Percentiles rank a stretch among this genome's conserved stretches.
These are phyloP conservation scores for Rhea pennata DNA, from an alignment of 2,113 vertebrate genomes.

Conservation along the genomic window DNA sequence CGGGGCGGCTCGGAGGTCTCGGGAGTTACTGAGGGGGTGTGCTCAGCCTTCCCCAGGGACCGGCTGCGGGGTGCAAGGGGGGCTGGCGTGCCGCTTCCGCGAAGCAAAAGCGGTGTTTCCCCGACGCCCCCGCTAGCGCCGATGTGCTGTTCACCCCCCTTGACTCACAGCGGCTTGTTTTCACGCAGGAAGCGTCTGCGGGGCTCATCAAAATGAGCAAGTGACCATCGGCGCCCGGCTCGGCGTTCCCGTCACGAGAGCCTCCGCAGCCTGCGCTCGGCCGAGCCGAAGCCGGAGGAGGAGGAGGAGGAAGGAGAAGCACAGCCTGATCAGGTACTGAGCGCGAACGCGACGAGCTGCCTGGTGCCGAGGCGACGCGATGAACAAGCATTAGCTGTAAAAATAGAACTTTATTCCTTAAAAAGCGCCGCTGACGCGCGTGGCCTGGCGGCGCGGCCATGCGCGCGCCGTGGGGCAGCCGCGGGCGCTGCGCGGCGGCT, in stretches of 20 bases:
- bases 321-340: constrained; percentile 65
- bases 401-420: neutral
- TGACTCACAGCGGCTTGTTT: constrained; percentile 42
- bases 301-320: constrained; percentile 7
- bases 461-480: too few species aligned
- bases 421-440: neutral
- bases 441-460: neutral
- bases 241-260: neutral
- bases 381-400: neutral
- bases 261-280: neutral
- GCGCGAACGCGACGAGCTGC: neutral
- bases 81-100: neutral
- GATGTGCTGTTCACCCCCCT: neutral
- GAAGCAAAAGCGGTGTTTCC: neutral
- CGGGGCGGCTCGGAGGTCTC: neutral
- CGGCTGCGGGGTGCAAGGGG: neutral
- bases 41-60: neutral
- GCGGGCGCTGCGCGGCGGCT: too few species aligned
- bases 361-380: neutral
- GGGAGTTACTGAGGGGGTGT: neutral
- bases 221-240: neutral
- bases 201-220: neutral
- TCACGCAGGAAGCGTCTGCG: neutral
- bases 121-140: fast-evolving
- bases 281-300: constrained; percentile 25